Evolutionary conservation across 1,140 invertebrate genomes (phyloP), one percentile per base, ranked within the genome.

Genomic region (Neelides sp.): DNA sequence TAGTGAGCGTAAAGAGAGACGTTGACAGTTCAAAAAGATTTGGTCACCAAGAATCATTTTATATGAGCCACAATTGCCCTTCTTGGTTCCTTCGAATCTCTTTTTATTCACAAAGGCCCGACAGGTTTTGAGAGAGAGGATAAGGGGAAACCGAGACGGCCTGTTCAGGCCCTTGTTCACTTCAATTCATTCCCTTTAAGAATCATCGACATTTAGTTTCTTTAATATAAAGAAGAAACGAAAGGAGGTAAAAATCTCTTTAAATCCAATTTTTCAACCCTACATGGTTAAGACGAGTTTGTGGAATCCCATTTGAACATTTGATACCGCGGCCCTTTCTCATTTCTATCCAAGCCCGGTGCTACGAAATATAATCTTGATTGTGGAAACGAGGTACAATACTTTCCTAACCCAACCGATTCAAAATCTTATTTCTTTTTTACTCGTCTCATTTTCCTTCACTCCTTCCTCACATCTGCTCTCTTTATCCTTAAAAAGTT

Each of bases 381-480:
- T 47, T 47, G 45, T 37, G 45, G 32, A 47, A 43, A 17, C 17
- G 37, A 26, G 35, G 1, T 26, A 43, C 20, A 43, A 43, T 43
- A n/a, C 2, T 10, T 22, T 19, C 13, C 17, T 39, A 19, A 12
- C 19, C 12, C 12, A 30, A 34, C 15, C 27, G 43, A 46, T 46
- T 46, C 24, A 28, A 46, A n/a, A n/a, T 46, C 26, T 32, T 2
- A 44, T 27, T n/a, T 8, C 30, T n/a, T 32, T n/a, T 8, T 12
- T 32, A 5, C n/a, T 7, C 15, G 17, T 23, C 7, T 42, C 13
- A 7, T 42, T 2, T 24, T 24, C 22, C 19, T 26, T 46, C 19
- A 44, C 42, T 24, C 32, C 32, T 15, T 26, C 23, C 24, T 47
- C 45, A 30, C 45, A 47, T 47, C 45, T 47, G 45, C 45, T 30